A percentile compares a stretch with the other conserved stretches of the same genome.
Conservation (phyloP, 2,797 vertebrate species). For the Lepilemur ruficaudatus region DNA sequence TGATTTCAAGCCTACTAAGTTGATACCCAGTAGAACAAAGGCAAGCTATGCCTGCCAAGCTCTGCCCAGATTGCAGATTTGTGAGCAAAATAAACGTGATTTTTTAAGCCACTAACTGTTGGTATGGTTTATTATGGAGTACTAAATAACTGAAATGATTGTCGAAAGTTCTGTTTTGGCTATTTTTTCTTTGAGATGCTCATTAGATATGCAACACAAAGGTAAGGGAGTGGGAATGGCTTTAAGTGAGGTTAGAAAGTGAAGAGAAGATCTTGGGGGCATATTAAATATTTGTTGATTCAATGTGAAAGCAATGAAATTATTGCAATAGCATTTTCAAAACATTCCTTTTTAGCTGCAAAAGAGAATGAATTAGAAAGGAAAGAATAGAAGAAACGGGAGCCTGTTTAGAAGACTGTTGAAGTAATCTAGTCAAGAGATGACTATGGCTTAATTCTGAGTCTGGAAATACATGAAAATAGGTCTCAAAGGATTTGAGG, state of each 20-base stretch:
- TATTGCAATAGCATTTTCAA: not conserved
- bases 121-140: not conserved
- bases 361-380: not conserved
- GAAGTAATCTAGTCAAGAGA: not conserved
- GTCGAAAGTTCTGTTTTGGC: not conserved
- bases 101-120: not conserved
- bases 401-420: not conserved
- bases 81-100: not conserved
- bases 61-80: not conserved
- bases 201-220: not conserved
- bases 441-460: not conserved
- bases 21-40: not conserved
- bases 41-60: not conserved
- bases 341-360: not conserved
- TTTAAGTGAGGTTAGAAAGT: not conserved
- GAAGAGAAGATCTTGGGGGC: not conserved
- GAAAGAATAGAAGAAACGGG: not conserved
- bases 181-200: not conserved
- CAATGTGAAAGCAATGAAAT: not conserved
- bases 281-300: not conserved
- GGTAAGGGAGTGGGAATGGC: fast-evolving
- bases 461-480: not conserved
- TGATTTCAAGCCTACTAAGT: not conserved
- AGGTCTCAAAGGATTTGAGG: not conserved
- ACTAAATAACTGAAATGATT: not conserved